phyloP scores from a whole-genome alignment of 2,797 vertebrate genomes.

The Lepidocolaptes lacrymiger region DNA sequence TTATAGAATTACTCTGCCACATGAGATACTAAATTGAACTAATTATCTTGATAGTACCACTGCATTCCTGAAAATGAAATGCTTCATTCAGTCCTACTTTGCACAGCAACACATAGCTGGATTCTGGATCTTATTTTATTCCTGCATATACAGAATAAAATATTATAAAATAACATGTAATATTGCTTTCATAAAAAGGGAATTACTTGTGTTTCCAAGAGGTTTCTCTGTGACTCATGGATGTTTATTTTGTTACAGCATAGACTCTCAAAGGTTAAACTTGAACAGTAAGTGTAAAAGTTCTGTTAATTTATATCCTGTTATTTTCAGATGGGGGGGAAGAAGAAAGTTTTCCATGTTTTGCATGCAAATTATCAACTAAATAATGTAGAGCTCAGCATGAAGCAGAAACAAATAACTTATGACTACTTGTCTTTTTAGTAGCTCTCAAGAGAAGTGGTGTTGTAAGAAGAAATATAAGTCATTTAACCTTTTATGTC shows the following conservation, averaged over 20 bases:
- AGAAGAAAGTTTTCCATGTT: slow-evolving; percentile 39
- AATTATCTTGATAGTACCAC: slow-evolving; percentile 8
- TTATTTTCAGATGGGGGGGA: slow-evolving; percentile 29
- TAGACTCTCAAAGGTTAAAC: slow-evolving; percentile 19
- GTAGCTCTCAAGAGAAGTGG: slow-evolving; percentile 62
- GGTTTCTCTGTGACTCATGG: neutral
- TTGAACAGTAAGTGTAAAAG: slow-evolving; percentile 39
- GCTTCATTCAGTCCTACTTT: slow-evolving; percentile 32
- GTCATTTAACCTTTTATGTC: slow-evolving; percentile 54
- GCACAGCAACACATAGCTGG: neutral
- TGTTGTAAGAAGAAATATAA: slow-evolving; percentile 47
- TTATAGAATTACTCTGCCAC: neutral
- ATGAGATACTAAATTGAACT: slow-evolving; percentile 2
- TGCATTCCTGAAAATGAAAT: slow-evolving; percentile 28
- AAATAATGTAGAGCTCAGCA: slow-evolving; percentile 63
- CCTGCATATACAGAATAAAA: neutral
- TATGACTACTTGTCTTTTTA: slow-evolving; percentile 71
- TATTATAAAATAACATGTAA: neutral
- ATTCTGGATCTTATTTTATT: neutral
- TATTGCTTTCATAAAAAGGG: neutral
- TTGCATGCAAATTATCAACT: slow-evolving; percentile 58
- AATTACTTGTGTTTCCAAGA: neutral
- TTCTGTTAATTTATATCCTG: slow-evolving; percentile 29
- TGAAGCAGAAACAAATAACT: slow-evolving; percentile 65
- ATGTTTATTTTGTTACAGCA: neutral